A percentile compares a stretch with the other conserved stretches of the same genome.
Conservation (phyloP, 2,113 vertebrate genomes). For the Zosterops japonicus region DNA sequence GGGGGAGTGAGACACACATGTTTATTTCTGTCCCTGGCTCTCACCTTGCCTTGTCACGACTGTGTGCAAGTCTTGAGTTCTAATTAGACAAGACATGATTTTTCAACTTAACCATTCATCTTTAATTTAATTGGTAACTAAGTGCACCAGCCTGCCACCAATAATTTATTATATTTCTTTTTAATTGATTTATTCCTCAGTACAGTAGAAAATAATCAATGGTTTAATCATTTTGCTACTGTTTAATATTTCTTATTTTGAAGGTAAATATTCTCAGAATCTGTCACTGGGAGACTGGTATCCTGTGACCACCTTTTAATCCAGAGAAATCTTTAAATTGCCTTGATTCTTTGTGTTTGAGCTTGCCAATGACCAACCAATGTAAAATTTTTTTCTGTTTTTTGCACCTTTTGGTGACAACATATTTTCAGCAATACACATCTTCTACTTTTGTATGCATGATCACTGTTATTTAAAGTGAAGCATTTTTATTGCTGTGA, state of each 20-base stretch:
- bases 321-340: not conserved
- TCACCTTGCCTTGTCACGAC: not conserved
- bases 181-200: not conserved
- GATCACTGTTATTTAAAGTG: not conserved
- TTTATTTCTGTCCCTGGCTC: not conserved
- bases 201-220: not conserved
- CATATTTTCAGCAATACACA: not conserved
- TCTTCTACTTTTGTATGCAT: not conserved
- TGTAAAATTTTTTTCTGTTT: not conserved
- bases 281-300: not conserved
- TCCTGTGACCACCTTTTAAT: not conserved
- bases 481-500: not conserved
- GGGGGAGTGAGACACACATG: not conserved
- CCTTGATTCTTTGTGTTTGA: not conserved
- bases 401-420: not conserved
- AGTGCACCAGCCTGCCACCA: not conserved
- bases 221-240: not conserved
- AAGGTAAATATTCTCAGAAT: not conserved
- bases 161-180: not conserved
- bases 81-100: not conserved
- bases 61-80: not conserved
- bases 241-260: not conserved
- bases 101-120: not conserved
- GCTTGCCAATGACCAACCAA: not conserved
- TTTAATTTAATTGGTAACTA: not conserved